A percentile compares a stretch with the other conserved stretches of the same genome.
phyloP scores from a whole-genome alignment of 2,797 vertebrate genomes.

The Trematomus bernacchii region DNA sequence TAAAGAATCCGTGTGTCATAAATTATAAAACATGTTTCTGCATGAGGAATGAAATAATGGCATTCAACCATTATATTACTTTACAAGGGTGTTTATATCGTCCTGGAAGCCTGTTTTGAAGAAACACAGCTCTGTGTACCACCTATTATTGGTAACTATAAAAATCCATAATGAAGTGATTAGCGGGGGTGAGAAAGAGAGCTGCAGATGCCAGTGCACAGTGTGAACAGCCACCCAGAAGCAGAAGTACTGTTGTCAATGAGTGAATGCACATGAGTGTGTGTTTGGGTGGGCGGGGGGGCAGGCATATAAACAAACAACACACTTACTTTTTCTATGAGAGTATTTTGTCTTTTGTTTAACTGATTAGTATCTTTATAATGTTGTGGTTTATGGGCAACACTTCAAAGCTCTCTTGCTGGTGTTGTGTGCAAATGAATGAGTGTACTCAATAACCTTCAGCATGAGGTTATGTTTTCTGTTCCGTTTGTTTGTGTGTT shows the following conservation, averaged over 20 bases:
- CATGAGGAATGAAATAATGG: conserved; percentile 23
- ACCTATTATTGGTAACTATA: conserved; percentile 40
- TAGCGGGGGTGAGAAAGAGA: conserved; percentile 48
- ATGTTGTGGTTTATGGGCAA: conserved; percentile 18
- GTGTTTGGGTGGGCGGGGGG: conserved; percentile 30
- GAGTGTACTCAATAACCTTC: neutral
- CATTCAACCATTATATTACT: conserved; percentile 40
- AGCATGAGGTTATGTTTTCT: no score
- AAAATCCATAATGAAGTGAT: conserved; percentile 65
- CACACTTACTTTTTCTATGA: conserved; percentile 16
- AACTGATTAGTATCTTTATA: conserved; percentile 6
- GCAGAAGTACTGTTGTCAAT: conserved; percentile 24
- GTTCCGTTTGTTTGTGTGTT: no score
- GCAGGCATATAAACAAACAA: conserved; percentile 35
- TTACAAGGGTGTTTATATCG: conserved; percentile 50
- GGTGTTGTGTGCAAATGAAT: conserved; percentile 5
- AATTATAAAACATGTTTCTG: conserved; percentile 19
- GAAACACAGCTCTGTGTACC: conserved; percentile 27
- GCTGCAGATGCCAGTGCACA: conserved; percentile 21
- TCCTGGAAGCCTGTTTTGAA: conserved; percentile 45
- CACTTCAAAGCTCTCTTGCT: neutral
- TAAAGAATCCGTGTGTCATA: neutral
- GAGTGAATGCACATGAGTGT: conserved; percentile 5
- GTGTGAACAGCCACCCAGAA: conserved; percentile 63
- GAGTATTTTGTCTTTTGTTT: conserved; percentile 24